phyloP scores from a whole-genome alignment of 1,140 invertebrate genomes.

The Pantala flavescens region DNA sequence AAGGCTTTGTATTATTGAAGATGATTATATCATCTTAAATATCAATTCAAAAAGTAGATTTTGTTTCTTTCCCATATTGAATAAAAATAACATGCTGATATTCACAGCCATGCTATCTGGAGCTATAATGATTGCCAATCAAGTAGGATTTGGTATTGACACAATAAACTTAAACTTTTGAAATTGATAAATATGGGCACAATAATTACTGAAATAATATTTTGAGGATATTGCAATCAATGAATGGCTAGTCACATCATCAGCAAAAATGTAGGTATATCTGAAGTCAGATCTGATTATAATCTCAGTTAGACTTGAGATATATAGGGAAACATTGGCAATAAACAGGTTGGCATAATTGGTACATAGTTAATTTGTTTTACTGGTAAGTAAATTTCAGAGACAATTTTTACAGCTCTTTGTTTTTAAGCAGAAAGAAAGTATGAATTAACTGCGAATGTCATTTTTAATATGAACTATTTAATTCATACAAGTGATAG shows the following conservation, averaged over 20 bases:
- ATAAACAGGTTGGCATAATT: background rate
- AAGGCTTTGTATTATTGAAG: no score
- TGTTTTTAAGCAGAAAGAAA: background rate
- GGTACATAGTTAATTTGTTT: background rate
- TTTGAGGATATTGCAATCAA: background rate
- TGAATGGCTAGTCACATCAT: background rate
- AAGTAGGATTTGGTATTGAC: no score
- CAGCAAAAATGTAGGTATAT: background rate
- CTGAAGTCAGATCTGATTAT: no score
- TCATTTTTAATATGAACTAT: background rate
- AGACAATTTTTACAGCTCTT: background rate
- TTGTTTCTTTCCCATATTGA: no score
- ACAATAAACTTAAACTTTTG: no score
- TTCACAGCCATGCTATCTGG: no score
- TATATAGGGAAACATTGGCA: background rate
- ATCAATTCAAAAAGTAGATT: no score
- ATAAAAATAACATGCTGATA: no score
- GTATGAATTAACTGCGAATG: background rate
- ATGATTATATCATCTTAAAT: no score
- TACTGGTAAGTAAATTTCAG: background rate
- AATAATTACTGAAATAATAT: no score
- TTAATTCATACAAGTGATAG: background rate
- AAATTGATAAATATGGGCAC: no score
- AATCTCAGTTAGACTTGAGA: background rate
- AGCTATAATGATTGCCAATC: no score